Conservation (phyloP, 2,797 vertebrate species). For the Gobio occitaniae region DNA sequence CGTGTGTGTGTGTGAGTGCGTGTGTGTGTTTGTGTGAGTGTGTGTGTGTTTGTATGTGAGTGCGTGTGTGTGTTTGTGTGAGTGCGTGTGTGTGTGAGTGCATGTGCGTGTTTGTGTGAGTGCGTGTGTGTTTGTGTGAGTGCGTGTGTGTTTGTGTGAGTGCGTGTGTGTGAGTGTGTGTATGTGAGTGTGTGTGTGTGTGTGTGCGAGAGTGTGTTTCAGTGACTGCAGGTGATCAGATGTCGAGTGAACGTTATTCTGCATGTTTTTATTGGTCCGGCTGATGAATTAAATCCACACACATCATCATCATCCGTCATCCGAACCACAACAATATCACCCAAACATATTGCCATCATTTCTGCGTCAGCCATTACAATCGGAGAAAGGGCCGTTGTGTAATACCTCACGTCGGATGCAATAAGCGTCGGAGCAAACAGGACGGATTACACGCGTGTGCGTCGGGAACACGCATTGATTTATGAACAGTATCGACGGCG, state of each 20-base stretch:
- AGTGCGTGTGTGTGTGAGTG: no score
- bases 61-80: no score
- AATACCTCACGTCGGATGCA: conserved; percentile 28
- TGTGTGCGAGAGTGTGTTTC: not conserved
- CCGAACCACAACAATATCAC: not conserved
- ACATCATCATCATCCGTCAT: not conserved
- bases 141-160: no score
- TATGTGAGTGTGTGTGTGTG: no score
- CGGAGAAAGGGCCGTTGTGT: not conserved
- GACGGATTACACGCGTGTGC: not conserved
- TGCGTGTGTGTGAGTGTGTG: no score
- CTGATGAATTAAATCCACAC: not conserved
- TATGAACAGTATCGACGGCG: conserved; percentile 63
- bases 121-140: no score
- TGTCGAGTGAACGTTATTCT: not conserved
- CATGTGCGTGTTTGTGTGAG: no score
- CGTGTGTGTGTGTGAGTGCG: no score
- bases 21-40: no score
- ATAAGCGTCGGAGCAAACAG: not conserved
- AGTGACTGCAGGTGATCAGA: not conserved
- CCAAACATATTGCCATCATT: not conserved
- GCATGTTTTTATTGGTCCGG: not conserved
- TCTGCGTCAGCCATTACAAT: not conserved
- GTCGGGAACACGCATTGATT: conserved; percentile 59
- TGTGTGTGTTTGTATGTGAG: no score